phyloP scores from a whole-genome alignment of 2,797 vertebrate species.

The Acrocephalus scirpaceus region DNA sequence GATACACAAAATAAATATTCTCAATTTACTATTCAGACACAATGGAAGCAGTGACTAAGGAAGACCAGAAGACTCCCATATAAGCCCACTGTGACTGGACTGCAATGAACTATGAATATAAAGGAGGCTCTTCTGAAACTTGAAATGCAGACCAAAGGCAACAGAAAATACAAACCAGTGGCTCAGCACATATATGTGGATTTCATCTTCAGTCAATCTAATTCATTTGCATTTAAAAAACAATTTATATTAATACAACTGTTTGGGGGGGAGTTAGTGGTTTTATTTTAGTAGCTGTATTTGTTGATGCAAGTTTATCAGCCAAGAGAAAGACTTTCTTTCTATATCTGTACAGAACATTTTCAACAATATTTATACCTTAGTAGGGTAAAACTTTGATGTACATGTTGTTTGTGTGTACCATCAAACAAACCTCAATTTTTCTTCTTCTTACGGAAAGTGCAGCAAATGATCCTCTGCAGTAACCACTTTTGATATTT shows the following conservation, averaged over 20 bases:
- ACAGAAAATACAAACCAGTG: background rate
- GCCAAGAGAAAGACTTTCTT: background rate
- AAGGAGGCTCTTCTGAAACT: background rate
- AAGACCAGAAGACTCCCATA: background rate
- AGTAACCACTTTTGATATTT: background rate
- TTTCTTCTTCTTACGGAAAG: background rate
- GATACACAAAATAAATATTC: background rate
- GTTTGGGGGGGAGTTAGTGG: fast-evolving
- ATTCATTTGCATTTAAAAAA: constrained; percentile 26
- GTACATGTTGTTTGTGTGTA: background rate
- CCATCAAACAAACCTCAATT: background rate
- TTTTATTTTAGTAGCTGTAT: background rate
- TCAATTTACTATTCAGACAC: background rate
- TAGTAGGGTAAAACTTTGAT: background rate
- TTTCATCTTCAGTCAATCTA: background rate
- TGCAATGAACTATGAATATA: background rate
- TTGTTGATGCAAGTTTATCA: background rate
- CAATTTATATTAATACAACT: background rate
- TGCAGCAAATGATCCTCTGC: background rate
- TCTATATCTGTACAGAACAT: background rate
- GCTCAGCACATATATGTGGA: background rate
- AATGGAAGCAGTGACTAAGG: background rate
- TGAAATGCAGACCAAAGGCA: constrained; percentile 7
- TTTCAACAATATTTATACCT: background rate
- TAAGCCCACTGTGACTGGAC: background rate